Evolutionary conservation across 2,113 vertebrate genomes (phyloP), one percentile per base, ranked within the genome.

Genomic region (Actinemys pallida): DNA sequence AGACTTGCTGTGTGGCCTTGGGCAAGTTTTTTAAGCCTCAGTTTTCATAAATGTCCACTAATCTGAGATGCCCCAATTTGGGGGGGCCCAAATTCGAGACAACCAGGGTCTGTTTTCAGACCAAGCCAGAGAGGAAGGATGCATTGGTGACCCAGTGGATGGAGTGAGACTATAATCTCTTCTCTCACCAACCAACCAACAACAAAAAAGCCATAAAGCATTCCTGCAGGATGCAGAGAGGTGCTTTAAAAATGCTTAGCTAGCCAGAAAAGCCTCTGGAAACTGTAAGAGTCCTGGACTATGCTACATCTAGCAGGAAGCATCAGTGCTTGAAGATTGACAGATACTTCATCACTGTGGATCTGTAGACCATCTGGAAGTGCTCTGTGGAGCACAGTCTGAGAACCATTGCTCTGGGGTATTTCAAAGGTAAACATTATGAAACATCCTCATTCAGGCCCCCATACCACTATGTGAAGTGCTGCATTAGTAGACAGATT

Each of bases 341-440:
- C 69, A 86, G 25, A 89, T 8, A 86, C 2, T 7, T 69, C 79
- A 86, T 50, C 6, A 5, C 59, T 78, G 80, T 54, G 81, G 50
- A 91, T 90, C 93, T 83, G 84, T 8, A 89, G 69, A 84, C 59
- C 88, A 92, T 93, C 95, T 97, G 96, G 97, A 96, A 94, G 85
- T 7, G 42, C 92, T 96, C 92, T 90, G 1, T 35, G 54, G 39
- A 96, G 49, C 49, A 1, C 78, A 97, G 94, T 83, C 82, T 85
- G 88, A 92, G 83, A 93, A 89, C 72, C 69, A 42, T 3, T 0
- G 90, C 93, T 96, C 91, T 82, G 88, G 47, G 4, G 85, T 52
- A 89, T 80, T 94, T 96, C 49, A 97, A 94, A 93, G 94, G 80
- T 83, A 96, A 96, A 88, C 88, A 91, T 35, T 72, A 29, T 25